phyloP scores from a whole-genome alignment of 1,140 invertebrate species.

The Lordiphosa stackelbergi region DNA sequence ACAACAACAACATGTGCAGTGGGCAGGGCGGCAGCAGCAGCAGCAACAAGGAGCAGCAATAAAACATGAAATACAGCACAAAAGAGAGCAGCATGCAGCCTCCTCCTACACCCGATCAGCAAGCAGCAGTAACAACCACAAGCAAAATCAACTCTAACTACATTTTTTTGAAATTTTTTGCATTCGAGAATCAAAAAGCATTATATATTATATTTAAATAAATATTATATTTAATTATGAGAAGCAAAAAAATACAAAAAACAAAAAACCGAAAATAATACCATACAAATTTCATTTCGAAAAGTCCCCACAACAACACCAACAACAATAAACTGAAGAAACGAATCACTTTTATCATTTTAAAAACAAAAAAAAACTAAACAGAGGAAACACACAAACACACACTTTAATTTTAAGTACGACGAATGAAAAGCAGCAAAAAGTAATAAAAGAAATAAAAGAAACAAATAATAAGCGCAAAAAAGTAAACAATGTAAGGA shows the following conservation, averaged over 20 bases:
- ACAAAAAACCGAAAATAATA: slow-evolving; percentile 16
- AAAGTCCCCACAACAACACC: slow-evolving; percentile 15
- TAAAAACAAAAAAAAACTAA: slow-evolving; percentile 33
- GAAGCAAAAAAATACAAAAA: slow-evolving; percentile 61
- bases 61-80: slow-evolving; percentile 29
- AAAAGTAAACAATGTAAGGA: slow-evolving; percentile 45
- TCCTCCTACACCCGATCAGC: neutral
- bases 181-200: slow-evolving; percentile 68
- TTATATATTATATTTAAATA: slow-evolving; percentile 76
- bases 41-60: slow-evolving; percentile 11
- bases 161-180: slow-evolving; percentile 67
- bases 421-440: slow-evolving; percentile 45
- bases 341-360: slow-evolving; percentile 52
- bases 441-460: slow-evolving; percentile 26
- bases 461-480: slow-evolving; percentile 45
- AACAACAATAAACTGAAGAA: slow-evolving; percentile 27
- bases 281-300: slow-evolving; percentile 27
- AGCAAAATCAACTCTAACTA: slow-evolving; percentile 41
- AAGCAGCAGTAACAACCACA: slow-evolving; percentile 13
- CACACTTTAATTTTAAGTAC: slow-evolving; percentile 67
- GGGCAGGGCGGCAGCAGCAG: slow-evolving; percentile 15
- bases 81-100: slow-evolving; percentile 11
- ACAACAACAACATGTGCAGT: slow-evolving; percentile 18
- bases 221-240: slow-evolving; percentile 75
- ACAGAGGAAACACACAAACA: slow-evolving; percentile 27